Evolutionary conservation across 2,113 vertebrate genomes (phyloP), one percentile per base, ranked within the genome.

Genomic region (Nothoprocta pentlandii): DNA sequence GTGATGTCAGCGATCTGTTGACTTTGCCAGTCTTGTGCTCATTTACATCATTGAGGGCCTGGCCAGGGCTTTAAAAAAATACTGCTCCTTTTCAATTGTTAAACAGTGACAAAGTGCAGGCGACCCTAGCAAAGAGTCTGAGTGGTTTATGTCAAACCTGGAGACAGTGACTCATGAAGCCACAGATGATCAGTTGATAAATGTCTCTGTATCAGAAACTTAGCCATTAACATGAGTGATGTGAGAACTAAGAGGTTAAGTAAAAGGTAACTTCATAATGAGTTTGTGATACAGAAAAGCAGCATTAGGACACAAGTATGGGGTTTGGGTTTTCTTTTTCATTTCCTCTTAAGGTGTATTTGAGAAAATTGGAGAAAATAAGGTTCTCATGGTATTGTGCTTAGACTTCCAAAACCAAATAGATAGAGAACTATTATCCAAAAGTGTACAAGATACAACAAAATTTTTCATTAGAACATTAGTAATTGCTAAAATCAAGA

Each of bases 81-180:
- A 85, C 76, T 83, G 83, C 62, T 91, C 79, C 76, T 93, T 95
- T 92, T 93, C 94, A 96, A 92, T 84, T 86, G 93, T 95, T 93
- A 80, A 94, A 90, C 44, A 94, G 85, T 97, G 96, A 97, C 92
- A 94, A 92, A 96, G 80, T 95, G 95, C 97, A 97, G 96, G 94
- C 93, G 93, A 95, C 91, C 95, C 89, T 53, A 44, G 80, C 36
- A 12, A 64, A 79, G 78, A 77, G 77, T 14, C 71, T 64, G 94
- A 85, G 74, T 93, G 95, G 93, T 94, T 97, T 96, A 94, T 97
- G 94, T 97, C 96, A 97, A 79, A 80, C 66, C 75, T 84, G 73
- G 85, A 97, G 95, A 96, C 95, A 96, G 87, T 89, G 85, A 92
- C 92, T 81, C 89, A 95, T 89, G 61, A 71, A 95, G 93, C 94